Evolutionary conservation across 2,888 invertebrate species (phyloP), one percentile per base, ranked within the genome.

Genomic region (Maniola hyperantus): DNA sequence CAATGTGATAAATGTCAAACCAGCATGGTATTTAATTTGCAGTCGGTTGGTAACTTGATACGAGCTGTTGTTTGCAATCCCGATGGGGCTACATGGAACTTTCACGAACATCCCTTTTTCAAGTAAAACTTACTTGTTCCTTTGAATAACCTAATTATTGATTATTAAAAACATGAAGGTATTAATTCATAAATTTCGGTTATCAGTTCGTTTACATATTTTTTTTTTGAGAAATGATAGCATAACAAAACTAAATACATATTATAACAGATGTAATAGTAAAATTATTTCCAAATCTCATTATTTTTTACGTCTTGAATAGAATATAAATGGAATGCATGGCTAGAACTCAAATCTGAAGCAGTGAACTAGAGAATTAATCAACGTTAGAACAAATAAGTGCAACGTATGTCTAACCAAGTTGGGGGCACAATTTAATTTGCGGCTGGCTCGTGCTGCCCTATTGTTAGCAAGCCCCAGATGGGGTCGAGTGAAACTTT

Each of bases 361-460:
- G 11, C 13, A 26, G 50, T 34, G 5, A 36, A 39, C 57, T 42
- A 13, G 13, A 20, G 42, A 42, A 57, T 57, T 18, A 42, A 57
- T 42, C 59, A 59, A 46, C 11, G 48, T 15, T 15, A 48, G 59
- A 59, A 48, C 46, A 59, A 59, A 44, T 46, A 44, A n/a, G 10
- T 34, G 54, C 46, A 33, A 59, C 59, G 59, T 46, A 59, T 46
- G 48, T 65, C 26, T 10, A 44, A 59, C 51, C 51, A 59, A 65
- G 59, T 58, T 53, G 58, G 59, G 51, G 20, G 34, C 34, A 46
- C 33, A 8, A 46, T 66, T 54, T 66, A 55, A 66, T 66, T 61
- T 66, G 60, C 60, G 61, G 61, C 15, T 20, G 20, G 26, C 36
- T 34, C 46, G 4, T 26, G 36, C 36, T 1, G 8, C 10, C 36